Percentiles rank a stretch among this genome's conserved stretches.
Conservation (phyloP, 2,113 vertebrate species). For the Oryzias melastigma region DNA sequence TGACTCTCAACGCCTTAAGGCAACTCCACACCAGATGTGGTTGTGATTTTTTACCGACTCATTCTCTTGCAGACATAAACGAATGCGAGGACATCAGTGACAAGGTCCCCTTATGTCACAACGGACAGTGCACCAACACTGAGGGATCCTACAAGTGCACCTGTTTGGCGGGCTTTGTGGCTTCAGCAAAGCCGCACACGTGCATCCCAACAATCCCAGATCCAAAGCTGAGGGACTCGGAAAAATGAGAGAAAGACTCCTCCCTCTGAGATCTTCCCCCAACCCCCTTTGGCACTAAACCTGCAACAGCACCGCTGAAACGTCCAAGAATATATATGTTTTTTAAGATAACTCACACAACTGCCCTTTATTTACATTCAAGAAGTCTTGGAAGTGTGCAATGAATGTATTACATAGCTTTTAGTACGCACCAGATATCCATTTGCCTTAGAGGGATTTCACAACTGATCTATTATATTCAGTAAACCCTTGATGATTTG, state of each 20-base stretch:
- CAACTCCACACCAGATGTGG: conserved; percentile 28
- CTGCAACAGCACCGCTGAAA: conserved; percentile 63
- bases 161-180: conserved; percentile 82
- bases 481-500: conserved; percentile 57
- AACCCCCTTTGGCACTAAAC: conserved; percentile 55
- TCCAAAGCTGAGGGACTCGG: conserved; percentile 31
- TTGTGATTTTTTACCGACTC: conserved; percentile 29
- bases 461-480: conserved; percentile 55
- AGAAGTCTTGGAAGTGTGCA: conserved; percentile 60
- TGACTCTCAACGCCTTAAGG: too few relatives aligned
- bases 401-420: conserved; percentile 69
- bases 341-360: conserved; percentile 5
- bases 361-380: conserved; percentile 30
- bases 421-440: conserved; percentile 54
- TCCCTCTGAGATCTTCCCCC: conserved; percentile 21
- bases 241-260: conserved; percentile 58
- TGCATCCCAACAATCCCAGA: conserved; percentile 80
- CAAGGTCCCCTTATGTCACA: conserved; percentile 83
- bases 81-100: conserved; percentile 88
- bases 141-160: conserved; percentile 92
- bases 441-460: conserved; percentile 75
- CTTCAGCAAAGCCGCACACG: conserved; percentile 80
- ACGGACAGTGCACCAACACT: conserved; percentile 85
- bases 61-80: conserved; percentile 83
- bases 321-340: conserved; percentile 35